Base-by-base conservation (phyloP, 2,113 vertebrate genomes). In the Orcinus orca region DNA sequence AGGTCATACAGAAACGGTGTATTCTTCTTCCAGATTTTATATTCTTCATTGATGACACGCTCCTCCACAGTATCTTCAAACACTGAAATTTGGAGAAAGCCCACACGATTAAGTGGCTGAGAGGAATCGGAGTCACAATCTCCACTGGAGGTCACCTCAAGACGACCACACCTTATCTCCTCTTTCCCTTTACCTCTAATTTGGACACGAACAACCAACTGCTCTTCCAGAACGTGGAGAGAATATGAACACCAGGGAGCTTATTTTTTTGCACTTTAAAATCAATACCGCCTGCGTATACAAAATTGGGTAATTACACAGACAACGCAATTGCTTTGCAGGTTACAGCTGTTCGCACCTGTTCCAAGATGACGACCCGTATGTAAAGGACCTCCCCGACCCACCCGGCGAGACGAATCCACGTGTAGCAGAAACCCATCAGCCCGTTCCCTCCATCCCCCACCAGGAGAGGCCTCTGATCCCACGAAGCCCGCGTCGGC, bases 11-110 rank as follows among this genome's bases (percentile, higher is more conserved):
- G 98, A 96, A 99, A 99, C 0, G 99, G 99, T 0, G 99, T 99
- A 98, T 99, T 99, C 93, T 99, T 99, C 98, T 99, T 99, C 99
- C 99, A 99, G 70, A 99, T 99, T 98, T 99, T 99, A 98, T 99
- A 99, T 97, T 99, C 99, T 95, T 99, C 99, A 76, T 99, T 99
- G 98, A 99, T 99, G 81, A 99, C 99, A 55, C 99, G 98, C 96
- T 99, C 99, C 92, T 99, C 99, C 98, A 99, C 99, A 33, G 99
- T 98, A 98, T 99, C 99, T 82, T 99, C 99, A 94, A 99, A 99
- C 98, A 99, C 99, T 99, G 97, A 21, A 76, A 98, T 83, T 81
- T 36, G 74, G 85, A 81, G 87, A 95, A 77, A 96, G 94, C 87
- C 18, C 74, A 53, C 33, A 65, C 62, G 8, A 96, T 58, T 81